These are phyloP conservation scores for Bos javanicus DNA, from an alignment of 2,113 vertebrate genomes.

Conservation along the genomic window DNA sequence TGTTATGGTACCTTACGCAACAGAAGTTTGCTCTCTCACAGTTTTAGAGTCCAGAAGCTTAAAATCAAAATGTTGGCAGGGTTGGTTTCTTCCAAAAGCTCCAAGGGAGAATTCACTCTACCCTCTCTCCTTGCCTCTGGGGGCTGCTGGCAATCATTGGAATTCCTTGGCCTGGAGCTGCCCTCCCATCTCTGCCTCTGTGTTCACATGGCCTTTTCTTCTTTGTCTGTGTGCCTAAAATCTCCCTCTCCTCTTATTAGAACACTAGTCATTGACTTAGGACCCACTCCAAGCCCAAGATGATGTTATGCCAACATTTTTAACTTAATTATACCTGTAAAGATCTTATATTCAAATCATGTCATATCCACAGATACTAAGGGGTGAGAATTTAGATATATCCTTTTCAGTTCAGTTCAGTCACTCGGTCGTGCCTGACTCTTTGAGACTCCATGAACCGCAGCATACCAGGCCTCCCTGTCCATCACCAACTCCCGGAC, in stretches of 20 bases:
- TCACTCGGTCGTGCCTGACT: fast-evolving
- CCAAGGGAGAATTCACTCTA: neutral
- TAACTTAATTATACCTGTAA: neutral
- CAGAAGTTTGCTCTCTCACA: neutral
- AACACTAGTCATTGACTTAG: neutral
- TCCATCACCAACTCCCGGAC: neutral
- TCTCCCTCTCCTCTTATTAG: neutral
- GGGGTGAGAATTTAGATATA: neutral
- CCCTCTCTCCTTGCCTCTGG: neutral
- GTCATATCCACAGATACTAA: neutral
- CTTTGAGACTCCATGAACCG: neutral
- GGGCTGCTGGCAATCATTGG: neutral
- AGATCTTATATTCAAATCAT: neutral
- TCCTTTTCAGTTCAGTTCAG: neutral
- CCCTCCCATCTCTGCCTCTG: neutral
- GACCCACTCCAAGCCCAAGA: neutral
- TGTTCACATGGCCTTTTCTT: neutral
- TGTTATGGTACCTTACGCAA: neutral
- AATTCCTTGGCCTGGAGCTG: neutral
- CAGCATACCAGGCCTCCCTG: neutral
- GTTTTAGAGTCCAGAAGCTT: neutral
- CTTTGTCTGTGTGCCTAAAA: neutral
- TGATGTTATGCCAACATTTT: neutral
- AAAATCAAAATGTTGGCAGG: neutral
- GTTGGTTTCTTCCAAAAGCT: neutral